Conservation (phyloP, 64 coral and sea anemone species). For the Montipora foliosa region DNA sequence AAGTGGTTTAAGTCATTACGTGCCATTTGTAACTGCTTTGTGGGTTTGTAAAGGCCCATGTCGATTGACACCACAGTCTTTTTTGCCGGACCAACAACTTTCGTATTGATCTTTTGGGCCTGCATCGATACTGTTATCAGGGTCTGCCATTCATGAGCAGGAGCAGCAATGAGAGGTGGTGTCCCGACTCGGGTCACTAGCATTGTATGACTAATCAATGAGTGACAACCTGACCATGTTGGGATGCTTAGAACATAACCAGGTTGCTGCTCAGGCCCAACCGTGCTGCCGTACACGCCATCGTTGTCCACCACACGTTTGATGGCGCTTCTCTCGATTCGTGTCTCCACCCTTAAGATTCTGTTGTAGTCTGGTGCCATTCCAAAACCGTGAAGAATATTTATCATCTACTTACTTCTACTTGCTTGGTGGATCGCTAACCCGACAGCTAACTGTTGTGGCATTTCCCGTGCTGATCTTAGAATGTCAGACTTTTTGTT, state of each 20-base stretch:
- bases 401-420: too few species aligned
- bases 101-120: slow-evolving; percentile 22
- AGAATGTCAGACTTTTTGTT: too few species aligned
- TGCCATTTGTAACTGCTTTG: slow-evolving; percentile 32
- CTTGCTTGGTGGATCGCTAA: too few species aligned
- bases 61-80: slow-evolving; percentile 21
- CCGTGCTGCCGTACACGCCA: slow-evolving; percentile 3
- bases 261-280: neutral
- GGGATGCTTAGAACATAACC: neutral
- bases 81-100: slow-evolving; percentile 6
- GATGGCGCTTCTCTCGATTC: slow-evolving; percentile 13
- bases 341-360: slow-evolving; percentile 17
- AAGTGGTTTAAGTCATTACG: slow-evolving; percentile 5
- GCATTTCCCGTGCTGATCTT: too few species aligned
- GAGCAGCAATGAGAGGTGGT: slow-evolving; percentile 1
- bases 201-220: slow-evolving; percentile 6
- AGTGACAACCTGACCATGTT: neutral
- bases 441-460: too few species aligned
- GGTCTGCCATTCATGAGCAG: slow-evolving; percentile 42
- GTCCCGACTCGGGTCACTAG: slow-evolving; percentile 17
- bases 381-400: too few species aligned
- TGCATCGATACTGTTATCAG: slow-evolving; percentile 27
- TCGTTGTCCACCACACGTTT: neutral
- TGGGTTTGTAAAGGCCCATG: slow-evolving; percentile 11
- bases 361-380: too few species aligned